These are phyloP conservation scores for Karalla daura DNA, from an alignment of 2,797 vertebrate species.

Conservation along the genomic window DNA sequence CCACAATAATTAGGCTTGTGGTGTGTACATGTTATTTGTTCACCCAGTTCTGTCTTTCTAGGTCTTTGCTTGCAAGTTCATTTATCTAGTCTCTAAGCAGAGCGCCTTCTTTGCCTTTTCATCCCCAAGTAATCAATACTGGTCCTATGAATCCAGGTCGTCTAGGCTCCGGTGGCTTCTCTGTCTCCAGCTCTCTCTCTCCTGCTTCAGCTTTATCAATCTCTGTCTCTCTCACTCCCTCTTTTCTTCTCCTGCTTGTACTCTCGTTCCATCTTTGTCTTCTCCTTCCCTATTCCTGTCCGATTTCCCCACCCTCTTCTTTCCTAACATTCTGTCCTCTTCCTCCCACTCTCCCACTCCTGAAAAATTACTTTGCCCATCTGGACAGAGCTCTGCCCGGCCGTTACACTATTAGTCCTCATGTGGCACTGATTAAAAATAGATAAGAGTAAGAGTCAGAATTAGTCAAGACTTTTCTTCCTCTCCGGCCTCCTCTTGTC, in stretches of 20 bases:
- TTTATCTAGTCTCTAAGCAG: constrained; percentile 62
- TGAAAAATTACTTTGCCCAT: constrained; percentile 76
- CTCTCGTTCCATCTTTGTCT: constrained; percentile 55
- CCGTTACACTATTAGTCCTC: constrained; percentile 71
- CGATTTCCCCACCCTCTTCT: constrained; percentile 58
- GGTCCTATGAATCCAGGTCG: constrained; percentile 78
- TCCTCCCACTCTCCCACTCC: constrained; percentile 31
- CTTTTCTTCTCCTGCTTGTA: constrained; percentile 31
- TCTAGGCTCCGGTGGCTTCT: constrained; percentile 61
- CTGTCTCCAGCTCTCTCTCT: constrained; percentile 47
- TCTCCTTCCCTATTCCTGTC: constrained; percentile 44
- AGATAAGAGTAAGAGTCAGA: constrained; percentile 74
- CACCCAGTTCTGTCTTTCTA: constrained; percentile 42
- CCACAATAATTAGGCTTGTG: background rate
- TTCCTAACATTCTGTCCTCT: constrained; percentile 56
- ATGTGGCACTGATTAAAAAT: constrained; percentile 76
- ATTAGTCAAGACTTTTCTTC: constrained; percentile 67
- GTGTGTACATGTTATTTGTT: constrained; percentile 37
- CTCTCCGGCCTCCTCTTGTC: constrained; percentile 37
- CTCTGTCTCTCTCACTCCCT: constrained; percentile 55
- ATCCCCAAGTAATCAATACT: constrained; percentile 79
- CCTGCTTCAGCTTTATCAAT: constrained; percentile 67
- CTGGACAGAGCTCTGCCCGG: constrained; percentile 66
- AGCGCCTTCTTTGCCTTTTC: constrained; percentile 56
- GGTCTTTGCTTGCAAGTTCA: constrained; percentile 31